These are phyloP conservation scores for Arrhamphus sclerolepis DNA, from an alignment of 2,797 vertebrate genomes.

Conservation along the genomic window DNA sequence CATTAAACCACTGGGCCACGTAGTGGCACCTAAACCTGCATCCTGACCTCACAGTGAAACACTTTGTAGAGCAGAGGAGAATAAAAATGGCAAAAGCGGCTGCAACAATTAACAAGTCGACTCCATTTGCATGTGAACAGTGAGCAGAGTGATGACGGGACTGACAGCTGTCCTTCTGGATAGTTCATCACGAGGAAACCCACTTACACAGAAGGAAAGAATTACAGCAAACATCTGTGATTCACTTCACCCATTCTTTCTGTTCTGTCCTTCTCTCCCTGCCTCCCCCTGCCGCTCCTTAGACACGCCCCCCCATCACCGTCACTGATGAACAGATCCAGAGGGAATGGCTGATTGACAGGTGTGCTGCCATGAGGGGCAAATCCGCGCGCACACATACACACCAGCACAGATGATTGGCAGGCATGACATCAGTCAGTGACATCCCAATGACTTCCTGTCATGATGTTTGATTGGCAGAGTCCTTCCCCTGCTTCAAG, in stretches of 20 bases:
- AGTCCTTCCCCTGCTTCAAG: slow-evolving; percentile 48
- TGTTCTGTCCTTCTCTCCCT: slow-evolving; percentile 33
- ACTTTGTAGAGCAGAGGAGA: too few species aligned
- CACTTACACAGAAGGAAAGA: slow-evolving; percentile 39
- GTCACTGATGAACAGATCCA: slow-evolving; percentile 49
- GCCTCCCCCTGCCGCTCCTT: slow-evolving; percentile 22
- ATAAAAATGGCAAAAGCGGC: not conserved
- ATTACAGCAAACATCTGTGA: slow-evolving; percentile 56
- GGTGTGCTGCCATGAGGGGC: slow-evolving; percentile 22
- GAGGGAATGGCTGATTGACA: slow-evolving; percentile 55
- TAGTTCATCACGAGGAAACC: slow-evolving; percentile 13
- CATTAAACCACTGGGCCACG: too few species aligned
- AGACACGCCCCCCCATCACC: slow-evolving; percentile 48
- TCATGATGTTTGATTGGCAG: slow-evolving; percentile 69
- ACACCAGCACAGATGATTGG: slow-evolving; percentile 52
- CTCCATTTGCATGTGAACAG: not conserved
- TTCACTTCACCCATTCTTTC: slow-evolving; percentile 48
- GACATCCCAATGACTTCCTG: slow-evolving; percentile 78
- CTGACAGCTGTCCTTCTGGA: slow-evolving; percentile 35
- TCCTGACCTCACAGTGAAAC: too few species aligned
- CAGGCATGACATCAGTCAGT: slow-evolving; percentile 64
- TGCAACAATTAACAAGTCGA: too few species aligned
- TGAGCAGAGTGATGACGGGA: slow-evolving; percentile 12
- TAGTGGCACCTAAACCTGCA: too few species aligned
- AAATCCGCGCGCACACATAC: not conserved